Conservation (phyloP, 2,797 vertebrate genomes). For the Gymnopithys bicolor region DNA sequence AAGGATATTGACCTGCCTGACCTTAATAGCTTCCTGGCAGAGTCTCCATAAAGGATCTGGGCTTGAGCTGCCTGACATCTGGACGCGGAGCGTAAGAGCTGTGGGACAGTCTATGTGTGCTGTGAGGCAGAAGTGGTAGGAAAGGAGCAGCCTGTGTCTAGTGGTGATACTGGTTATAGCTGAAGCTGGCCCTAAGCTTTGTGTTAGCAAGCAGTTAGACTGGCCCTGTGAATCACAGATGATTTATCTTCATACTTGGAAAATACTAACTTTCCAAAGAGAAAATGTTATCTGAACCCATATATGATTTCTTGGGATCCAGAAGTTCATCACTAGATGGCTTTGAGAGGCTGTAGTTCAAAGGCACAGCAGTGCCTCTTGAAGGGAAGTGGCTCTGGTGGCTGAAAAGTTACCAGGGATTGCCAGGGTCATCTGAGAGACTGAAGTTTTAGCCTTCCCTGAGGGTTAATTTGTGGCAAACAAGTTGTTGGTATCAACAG, state of each 20-base stretch:
- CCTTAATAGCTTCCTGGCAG: not conserved
- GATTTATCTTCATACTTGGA: not conserved
- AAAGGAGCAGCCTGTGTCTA: not conserved
- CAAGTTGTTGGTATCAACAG: not conserved
- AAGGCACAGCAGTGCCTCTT: not conserved
- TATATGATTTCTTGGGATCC: not conserved
- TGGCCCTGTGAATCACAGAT: not conserved
- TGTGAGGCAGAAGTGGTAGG: not conserved
- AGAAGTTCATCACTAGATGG: not conserved
- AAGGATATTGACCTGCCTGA: not conserved
- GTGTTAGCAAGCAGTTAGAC: not conserved
- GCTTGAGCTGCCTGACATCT: not conserved
- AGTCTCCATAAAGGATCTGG: not conserved
- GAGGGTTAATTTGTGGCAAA: not conserved
- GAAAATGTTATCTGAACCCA: not conserved
- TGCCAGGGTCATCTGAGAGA: not conserved
- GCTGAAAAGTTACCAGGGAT: not conserved
- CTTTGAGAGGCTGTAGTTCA: not conserved
- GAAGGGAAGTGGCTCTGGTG: not conserved
- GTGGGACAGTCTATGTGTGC: not conserved
- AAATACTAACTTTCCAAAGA: not conserved
- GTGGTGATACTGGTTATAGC: not conserved
- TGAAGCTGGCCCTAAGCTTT: not conserved
- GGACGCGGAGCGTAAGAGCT: not conserved
- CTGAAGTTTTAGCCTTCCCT: not conserved